A percentile compares a stretch with the other conserved stretches of the same genome.
phyloP scores from a whole-genome alignment of 2,888 invertebrate genomes.

The Mactromeris polynyma region DNA sequence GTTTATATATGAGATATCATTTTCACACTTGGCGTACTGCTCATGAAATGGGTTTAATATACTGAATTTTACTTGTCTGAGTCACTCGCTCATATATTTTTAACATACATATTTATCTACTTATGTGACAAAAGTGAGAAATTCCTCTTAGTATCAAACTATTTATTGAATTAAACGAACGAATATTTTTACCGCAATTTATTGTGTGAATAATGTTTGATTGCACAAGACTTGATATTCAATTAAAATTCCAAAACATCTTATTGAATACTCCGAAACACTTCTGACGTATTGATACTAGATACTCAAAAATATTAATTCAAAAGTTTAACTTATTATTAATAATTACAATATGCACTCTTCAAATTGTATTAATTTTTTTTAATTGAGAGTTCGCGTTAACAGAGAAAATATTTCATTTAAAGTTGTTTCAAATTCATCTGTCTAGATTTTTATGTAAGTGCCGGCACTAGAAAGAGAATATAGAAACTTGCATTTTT shows the following conservation, averaged over 20 bases:
- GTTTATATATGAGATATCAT: neutral
- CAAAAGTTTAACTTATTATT: neutral
- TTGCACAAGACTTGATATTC: slow-evolving; percentile 9
- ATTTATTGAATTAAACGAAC: neutral
- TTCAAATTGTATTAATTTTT: neutral
- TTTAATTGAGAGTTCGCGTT: neutral
- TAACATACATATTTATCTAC: neutral
- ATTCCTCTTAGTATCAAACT: neutral
- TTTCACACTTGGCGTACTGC: neutral
- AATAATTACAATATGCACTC: neutral
- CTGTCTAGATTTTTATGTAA: neutral
- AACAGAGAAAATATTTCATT: neutral
- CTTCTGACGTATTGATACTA: neutral
- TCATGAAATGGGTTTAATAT: neutral
- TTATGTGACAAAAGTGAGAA: neutral
- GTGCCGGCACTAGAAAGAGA: neutral
- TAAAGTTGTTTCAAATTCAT: neutral
- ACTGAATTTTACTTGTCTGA: neutral
- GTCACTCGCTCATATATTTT: neutral
- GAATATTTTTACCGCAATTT: neutral
- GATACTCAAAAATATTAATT: neutral
- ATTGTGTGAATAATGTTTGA: neutral
- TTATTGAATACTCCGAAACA: neutral
- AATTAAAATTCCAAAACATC: slow-evolving; percentile 1
- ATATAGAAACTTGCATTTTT: neutral